A percentile compares a stretch with the other conserved stretches of the same genome.
Evolutionary conservation across 2,797 vertebrate species (phyloP).

Genomic region (Botia kubotai): DNA sequence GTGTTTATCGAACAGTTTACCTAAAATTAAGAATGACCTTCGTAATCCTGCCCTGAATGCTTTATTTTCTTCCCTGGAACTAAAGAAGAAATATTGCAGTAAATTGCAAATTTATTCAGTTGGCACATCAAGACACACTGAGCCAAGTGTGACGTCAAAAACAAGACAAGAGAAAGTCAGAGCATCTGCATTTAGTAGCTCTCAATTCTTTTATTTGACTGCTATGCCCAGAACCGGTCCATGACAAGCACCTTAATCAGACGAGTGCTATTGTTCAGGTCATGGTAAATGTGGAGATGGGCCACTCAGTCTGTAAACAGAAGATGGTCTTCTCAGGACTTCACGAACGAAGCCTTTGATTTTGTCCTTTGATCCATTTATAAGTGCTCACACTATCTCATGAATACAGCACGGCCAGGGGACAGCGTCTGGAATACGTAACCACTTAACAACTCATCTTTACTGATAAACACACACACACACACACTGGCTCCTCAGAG

Average conservation of each 20-base stretch:
- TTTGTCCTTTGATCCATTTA: conserved; percentile 58
- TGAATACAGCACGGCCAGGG: conserved; percentile 7
- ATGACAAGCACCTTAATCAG: conserved; percentile 38
- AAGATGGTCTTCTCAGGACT: conserved; percentile 10
- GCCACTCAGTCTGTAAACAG: conserved; percentile 36
- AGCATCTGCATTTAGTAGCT: too few relatives aligned
- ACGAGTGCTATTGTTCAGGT: conserved; percentile 7
- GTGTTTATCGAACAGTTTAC: not conserved
- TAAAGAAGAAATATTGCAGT: not conserved
- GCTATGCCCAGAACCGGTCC: not conserved
- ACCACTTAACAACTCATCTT: conserved; percentile 52
- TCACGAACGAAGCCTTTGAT: conserved; percentile 43
- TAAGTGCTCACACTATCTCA: conserved; percentile 49
- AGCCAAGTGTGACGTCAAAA: too few relatives aligned
- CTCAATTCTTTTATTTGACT: too few relatives aligned
- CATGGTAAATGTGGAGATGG: conserved; percentile 34
- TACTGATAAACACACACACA: conserved; percentile 14
- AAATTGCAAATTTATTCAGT: too few relatives aligned
- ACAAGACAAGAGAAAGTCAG: too few relatives aligned
- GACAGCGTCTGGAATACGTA: conserved; percentile 62
- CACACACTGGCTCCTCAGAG: not conserved
- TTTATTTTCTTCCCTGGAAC: not conserved
- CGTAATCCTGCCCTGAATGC: not conserved
- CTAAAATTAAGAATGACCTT: not conserved
- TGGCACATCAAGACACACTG: too few relatives aligned